Evolutionary conservation across 2,888 invertebrate species (phyloP), one percentile per base, ranked within the genome.

Genomic region (Drosophila histrio): DNA sequence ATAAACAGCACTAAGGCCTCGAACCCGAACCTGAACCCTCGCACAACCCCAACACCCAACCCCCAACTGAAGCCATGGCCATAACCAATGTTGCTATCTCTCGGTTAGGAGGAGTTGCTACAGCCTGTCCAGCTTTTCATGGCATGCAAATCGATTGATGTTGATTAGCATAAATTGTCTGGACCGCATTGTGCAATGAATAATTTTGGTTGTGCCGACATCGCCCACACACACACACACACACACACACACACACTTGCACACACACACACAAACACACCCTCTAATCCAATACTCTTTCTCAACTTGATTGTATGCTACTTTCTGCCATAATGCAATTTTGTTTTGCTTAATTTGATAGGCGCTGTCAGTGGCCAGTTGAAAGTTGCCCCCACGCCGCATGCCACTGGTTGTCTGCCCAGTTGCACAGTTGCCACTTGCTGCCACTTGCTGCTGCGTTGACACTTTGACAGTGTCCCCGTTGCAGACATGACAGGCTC

Each of bases 101-200:
- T 32, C 13, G 32, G 21, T 32, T 49, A 11, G 30, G 49, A 36
- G 32, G 38, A 19, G 28, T 28, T 28, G 44, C 7, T 24, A n/a
- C 24, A 17, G 38, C 26, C 8, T 39, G 36, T 56, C 5, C 50
- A 22, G 65, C 71, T 66, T 79, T 87, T 75, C 79, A 67, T 68
- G 68, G 75, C 77, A 86, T 79, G 72, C 77, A 82, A 83, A 87
- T 87, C 88, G 88, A 89, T 89, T 89, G 79, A 87, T 75, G 86
- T 90, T 90, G 89, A 89, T 89, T 88, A 89, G 87, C 89, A 90
- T 89, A 89, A 90, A 89, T 89, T 88, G 89, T 89, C 89, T 89
- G 87, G 84, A 89, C 89, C 90, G 75, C 89, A 89, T 68, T 74
- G 84, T 75, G 88, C 87, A 88, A 85, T 88, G 85, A 88, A 85